Conservation (phyloP, 2,797 vertebrate species). For the Petrocephalus sullivani region DNA sequence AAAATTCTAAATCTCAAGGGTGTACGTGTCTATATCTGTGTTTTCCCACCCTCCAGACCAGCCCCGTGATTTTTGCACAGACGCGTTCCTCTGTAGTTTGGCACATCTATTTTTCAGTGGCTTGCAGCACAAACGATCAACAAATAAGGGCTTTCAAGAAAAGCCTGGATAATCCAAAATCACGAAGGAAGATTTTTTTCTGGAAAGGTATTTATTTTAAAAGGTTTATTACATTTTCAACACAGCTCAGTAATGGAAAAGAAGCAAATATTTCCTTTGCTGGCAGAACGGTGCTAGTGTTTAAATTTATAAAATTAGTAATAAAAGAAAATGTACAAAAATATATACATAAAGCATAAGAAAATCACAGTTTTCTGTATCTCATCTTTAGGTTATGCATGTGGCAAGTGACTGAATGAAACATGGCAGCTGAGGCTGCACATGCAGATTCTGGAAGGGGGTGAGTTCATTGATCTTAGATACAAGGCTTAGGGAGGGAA, state of each 20-base stretch:
- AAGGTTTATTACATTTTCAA: background rate
- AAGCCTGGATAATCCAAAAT: constrained; percentile 4
- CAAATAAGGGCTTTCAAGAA: constrained; percentile 16
- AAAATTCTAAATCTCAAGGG: constrained; percentile 34
- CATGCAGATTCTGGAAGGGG: background rate
- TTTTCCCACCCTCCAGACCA: constrained; percentile 2
- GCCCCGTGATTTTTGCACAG: background rate
- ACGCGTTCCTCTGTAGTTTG: constrained; percentile 1
- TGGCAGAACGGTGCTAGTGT: background rate
- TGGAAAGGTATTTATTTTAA: background rate
- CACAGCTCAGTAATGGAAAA: background rate
- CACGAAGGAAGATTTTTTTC: background rate
- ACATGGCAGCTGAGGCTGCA: background rate
- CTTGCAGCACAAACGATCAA: constrained; percentile 16
- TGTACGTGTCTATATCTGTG: constrained; percentile 24
- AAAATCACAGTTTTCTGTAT: background rate
- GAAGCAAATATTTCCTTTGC: background rate
- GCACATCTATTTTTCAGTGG: background rate
- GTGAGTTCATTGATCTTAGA: background rate
- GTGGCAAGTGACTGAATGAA: background rate
- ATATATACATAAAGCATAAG: background rate
- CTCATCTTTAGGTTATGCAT: background rate
- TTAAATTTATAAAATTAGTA: background rate
- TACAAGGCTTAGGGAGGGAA: background rate
- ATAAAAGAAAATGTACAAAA: background rate